Evolutionary conservation across 2,797 vertebrate species (phyloP).

Genomic region (Danio tinwini): DNA sequence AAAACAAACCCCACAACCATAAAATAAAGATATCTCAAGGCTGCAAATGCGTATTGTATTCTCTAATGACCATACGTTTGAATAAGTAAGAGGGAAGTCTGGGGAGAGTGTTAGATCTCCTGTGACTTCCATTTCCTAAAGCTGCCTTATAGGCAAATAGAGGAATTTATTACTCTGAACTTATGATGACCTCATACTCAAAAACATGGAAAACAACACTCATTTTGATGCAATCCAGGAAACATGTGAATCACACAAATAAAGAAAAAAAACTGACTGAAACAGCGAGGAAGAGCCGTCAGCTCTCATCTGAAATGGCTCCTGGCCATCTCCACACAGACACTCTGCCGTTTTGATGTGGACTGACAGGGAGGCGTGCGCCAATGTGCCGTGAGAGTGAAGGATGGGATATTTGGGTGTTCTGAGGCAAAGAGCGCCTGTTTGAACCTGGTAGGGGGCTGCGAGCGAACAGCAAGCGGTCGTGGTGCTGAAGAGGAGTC

Average conservation of each 20-base stretch:
- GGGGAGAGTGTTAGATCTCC: conserved; percentile 38
- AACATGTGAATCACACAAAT: conserved; percentile 34
- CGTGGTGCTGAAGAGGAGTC: conserved; percentile 8
- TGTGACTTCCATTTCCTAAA: conserved; percentile 33
- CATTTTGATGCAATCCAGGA: conserved; percentile 33
- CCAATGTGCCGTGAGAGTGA: conserved; percentile 22
- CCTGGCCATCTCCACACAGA: conserved; percentile 32
- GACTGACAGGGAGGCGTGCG: conserved; percentile 39
- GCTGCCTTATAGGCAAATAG: conserved; percentile 32
- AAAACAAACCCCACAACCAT: conserved; percentile 50
- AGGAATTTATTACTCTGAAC: conserved; percentile 51
- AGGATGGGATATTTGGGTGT: conserved; percentile 19
- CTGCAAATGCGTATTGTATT: conserved; percentile 8
- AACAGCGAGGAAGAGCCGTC: conserved; percentile 39
- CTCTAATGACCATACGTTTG: conserved; percentile 25
- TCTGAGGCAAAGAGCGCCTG: conserved; percentile 14
- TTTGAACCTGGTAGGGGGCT: conserved; percentile 54
- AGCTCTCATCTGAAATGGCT: conserved; percentile 34
- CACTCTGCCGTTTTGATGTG: conserved; percentile 48
- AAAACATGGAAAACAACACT: background rate
- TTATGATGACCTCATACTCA: conserved; percentile 32
- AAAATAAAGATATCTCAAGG: conserved; percentile 25
- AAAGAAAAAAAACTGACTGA: conserved; percentile 13
- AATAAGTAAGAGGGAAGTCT: conserved; percentile 48
- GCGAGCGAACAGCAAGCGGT: conserved; percentile 37